Evolutionary conservation across 2,888 invertebrate genomes (phyloP), one percentile per base, ranked within the genome.

Genomic region (Ectemnius continuus): DNA sequence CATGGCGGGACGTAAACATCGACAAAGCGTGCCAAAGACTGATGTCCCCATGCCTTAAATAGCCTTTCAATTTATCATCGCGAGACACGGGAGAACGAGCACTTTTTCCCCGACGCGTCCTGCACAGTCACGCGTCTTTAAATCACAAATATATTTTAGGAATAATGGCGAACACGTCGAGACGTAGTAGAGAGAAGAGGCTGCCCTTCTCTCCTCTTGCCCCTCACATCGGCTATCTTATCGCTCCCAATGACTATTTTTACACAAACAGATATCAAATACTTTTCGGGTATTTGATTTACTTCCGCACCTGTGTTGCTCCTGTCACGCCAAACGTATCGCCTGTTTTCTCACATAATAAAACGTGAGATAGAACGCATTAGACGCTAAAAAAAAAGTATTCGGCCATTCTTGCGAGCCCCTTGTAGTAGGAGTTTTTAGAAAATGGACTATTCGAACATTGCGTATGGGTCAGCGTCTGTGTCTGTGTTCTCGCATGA

Each of bases 41-140:
- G 73, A 64, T 46, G 70, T 62, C 62, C 36, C 61, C 67, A 71
- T 67, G 73, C 77, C 67, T 64, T 68, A 73, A 70, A 68, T 65
- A 77, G 70, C 63, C 60, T 20, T 48, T 63, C 66, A 67, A 73
- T 80, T 70, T 67, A 80, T 80, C 80, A 78, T 70, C 45, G 61
- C n/a, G n/a, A 14, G 67, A 75, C 73, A 58, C 28, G 18, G 13
- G 61, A 6, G 36, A 58, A 66, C 57, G 59, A 18, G 48, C 59
- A 60, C 47, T 61, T 59, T 58, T 60, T 56, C 36, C 3, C 11
- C 36, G 36, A 36, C 36, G 36, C 36, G 36, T 59, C 66, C 58
- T 67, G n/a, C 18, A 52, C 4, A 4, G 14, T 67, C 67, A 67
- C 67, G 59, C 52, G 2, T n/a, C 45, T 45, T 8, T 16, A 16